Evolutionary conservation across 2,888 invertebrate genomes (phyloP), one percentile per base, ranked within the genome.

Genomic region (Torymus aiolomorphi): DNA sequence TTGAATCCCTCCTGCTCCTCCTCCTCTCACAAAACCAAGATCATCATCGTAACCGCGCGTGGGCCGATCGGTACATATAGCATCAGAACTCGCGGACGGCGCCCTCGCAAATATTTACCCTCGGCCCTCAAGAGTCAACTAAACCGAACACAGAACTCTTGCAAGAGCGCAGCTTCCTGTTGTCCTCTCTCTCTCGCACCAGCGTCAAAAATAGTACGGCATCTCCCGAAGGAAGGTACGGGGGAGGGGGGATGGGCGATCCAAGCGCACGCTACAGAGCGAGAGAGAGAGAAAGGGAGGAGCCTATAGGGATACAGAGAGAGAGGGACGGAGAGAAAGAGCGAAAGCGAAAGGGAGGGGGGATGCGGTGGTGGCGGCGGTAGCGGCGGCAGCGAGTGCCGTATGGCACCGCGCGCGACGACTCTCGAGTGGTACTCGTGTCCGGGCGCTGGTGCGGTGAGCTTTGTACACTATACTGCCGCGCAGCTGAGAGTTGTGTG

Each of bases 401-500:
- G 77, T 66, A 77, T 65, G 71, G 71, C 76, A 63, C 13, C 14
- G 62, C 13, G 63, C 14, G 76, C n/a, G 51, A n/a, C 67, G 57
- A 12, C 59, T 42, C 42, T 42, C 42, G 42, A 42, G 67, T n/a
- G 16, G 62, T 66, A 71, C 71, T 66, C 71, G 71, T 69, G 76
- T 76, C 18, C 76, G 67, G 49, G 49, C 69, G n/a, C 52, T 65
- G 57, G 74, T 74, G 74, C 66, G 66, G 74, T 66, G 74, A 66
- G 18, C 66, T 74, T 72, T 49, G 20, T 61, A n/a, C n/a, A 14
- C 31, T 8, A 24, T 14, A 42, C 4, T n/a, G n/a, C 14, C 24
- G 42, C 2, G 42, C 16, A n/a, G 24, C 14, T 14, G 14, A n/a
- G 42, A 14, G n/a, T 20, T 18, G 18, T 12, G 51, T n/a, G 42